Percentiles rank a stretch among this genome's conserved stretches.
Conservation (phyloP, 2,888 invertebrate species). For the Ormyrus thymus region DNA sequence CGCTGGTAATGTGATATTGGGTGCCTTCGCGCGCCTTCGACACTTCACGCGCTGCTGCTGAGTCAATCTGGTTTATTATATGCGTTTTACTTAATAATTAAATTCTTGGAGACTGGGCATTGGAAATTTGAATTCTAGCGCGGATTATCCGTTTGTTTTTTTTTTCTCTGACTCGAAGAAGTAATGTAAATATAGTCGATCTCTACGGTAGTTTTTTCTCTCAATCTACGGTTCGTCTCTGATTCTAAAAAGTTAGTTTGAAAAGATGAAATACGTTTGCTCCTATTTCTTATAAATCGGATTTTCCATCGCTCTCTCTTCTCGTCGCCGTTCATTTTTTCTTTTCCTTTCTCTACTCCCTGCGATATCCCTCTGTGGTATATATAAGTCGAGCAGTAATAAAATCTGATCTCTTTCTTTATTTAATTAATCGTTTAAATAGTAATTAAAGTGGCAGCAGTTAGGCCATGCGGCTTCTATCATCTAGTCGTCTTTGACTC, state of each 20-base stretch:
- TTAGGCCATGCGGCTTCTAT: constrained; percentile 75
- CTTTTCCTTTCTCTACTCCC: not conserved
- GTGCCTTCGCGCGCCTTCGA: constrained; percentile 29
- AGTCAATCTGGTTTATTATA: constrained; percentile 7
- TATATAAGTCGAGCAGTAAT: constrained; percentile 70
- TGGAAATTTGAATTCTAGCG: constrained; percentile 68
- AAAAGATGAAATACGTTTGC: constrained; percentile 62
- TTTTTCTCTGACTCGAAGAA: constrained; percentile 62
- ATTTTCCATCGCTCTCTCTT: constrained; percentile 24
- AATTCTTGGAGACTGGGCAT: constrained; percentile 65
- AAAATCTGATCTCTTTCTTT: constrained; percentile 63
- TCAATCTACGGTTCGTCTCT: constrained; percentile 62
- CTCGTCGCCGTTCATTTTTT: not conserved
- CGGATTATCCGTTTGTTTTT: constrained; percentile 63
- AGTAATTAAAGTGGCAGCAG: constrained; percentile 72
- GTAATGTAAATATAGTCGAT: constrained; percentile 60
- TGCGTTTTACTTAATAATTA: constrained; percentile 49
- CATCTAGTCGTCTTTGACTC: constrained; percentile 72
- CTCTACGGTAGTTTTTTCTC: constrained; percentile 51
- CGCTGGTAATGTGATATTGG: not conserved
- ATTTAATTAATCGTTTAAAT: constrained; percentile 68
- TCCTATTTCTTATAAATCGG: constrained; percentile 35
- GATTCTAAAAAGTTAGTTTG: constrained; percentile 72
- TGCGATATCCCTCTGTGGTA: constrained; percentile 29
- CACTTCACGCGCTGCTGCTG: constrained; percentile 40